Evolutionary conservation across 2,113 vertebrate genomes (phyloP).

Genomic region (Micronycteris hirsuta): DNA sequence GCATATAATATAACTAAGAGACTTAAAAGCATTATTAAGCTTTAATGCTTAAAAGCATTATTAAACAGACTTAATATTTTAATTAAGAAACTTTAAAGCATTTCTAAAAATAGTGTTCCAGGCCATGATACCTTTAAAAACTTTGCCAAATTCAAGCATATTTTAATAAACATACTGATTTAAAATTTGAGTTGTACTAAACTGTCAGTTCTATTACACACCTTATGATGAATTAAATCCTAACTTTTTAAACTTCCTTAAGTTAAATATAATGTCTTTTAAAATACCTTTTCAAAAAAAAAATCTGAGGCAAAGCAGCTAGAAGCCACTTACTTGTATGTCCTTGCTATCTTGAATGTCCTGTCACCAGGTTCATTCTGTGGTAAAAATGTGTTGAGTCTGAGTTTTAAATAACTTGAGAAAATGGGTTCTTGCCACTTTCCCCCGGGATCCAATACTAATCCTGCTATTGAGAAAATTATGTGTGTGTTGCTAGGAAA

Average conservation of each 20-base stretch:
- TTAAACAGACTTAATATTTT: not conserved
- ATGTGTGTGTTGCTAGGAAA: conserved; percentile 59
- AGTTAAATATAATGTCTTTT: not conserved
- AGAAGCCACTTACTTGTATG: conserved; percentile 9
- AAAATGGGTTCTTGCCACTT: conserved; percentile 57
- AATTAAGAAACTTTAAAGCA: not conserved
- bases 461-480: conserved; percentile 68
- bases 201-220: not conserved
- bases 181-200: not conserved
- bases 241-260: not conserved
- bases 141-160: not conserved
- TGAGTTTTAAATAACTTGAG: conserved; percentile 71
- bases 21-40: no score
- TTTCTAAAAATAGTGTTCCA: not conserved
- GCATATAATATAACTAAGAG: not conserved
- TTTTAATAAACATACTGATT: conserved; percentile 7
- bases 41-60: no score
- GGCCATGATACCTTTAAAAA: not conserved
- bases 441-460: conserved; percentile 51
- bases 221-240: not conserved
- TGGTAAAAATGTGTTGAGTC: conserved; percentile 26
- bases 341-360: not conserved
- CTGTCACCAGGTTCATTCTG: not conserved
- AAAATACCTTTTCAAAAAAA: not conserved
- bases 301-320: not conserved